phyloP scores from a whole-genome alignment of 2,113 vertebrate genomes.

The Onychorhynchus coronatus region DNA sequence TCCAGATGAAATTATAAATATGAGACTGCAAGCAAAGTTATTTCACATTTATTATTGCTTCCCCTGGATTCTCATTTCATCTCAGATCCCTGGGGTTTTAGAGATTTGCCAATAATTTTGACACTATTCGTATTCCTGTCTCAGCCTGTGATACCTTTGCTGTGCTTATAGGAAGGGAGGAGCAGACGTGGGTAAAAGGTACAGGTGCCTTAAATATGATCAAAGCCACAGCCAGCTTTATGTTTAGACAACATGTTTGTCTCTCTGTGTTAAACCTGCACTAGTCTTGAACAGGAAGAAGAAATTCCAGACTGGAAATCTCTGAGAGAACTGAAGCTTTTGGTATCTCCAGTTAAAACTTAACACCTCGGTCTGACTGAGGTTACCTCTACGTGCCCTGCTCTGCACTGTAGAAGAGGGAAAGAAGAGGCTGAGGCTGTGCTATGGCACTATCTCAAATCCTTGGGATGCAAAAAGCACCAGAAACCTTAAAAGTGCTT shows the following conservation, averaged over 20 bases:
- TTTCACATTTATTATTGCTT: slow-evolving; percentile 13
- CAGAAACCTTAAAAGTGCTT: rapidly evolving
- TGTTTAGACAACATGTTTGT: background rate
- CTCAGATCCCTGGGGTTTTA: background rate
- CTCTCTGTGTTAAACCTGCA: background rate
- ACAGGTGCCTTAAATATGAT: background rate
- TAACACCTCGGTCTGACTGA: rapidly evolving
- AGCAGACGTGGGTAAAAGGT: background rate
- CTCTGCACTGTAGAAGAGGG: background rate
- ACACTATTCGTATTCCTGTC: background rate
- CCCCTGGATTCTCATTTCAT: background rate
- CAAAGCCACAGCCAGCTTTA: background rate
- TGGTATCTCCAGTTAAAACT: background rate
- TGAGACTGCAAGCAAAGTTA: background rate
- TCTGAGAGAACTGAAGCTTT: background rate
- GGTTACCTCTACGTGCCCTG: background rate
- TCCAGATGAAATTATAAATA: slow-evolving; percentile 33
- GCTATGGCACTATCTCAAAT: background rate
- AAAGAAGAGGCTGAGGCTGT: background rate
- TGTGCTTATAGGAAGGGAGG: background rate
- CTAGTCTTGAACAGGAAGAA: background rate
- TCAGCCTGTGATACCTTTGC: background rate
- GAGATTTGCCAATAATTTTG: background rate
- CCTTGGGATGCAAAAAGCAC: background rate
- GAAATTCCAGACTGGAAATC: background rate